A percentile compares a stretch with the other conserved stretches of the same genome.
Evolutionary conservation across 2,797 vertebrate genomes (phyloP).

Genomic region (Oreochromis grahami): DNA sequence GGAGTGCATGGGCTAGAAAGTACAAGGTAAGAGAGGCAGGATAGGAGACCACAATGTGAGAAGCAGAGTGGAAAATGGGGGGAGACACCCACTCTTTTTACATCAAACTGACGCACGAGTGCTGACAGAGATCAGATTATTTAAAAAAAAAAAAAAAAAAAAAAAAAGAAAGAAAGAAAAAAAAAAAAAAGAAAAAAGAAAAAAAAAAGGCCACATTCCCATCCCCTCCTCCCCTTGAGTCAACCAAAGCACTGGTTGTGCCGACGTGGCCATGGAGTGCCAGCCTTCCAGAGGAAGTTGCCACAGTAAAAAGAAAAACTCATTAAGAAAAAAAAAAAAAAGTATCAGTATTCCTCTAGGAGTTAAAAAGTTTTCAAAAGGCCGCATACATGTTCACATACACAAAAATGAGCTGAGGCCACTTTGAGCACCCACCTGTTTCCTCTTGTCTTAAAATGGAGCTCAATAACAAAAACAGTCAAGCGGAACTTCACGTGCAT

Average conservation of each 20-base stretch:
- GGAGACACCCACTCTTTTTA: conserved; percentile 81
- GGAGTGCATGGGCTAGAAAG: background rate
- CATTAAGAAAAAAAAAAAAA: background rate
- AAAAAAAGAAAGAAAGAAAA: background rate
- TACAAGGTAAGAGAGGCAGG: conserved; percentile 1
- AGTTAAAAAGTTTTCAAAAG: background rate
- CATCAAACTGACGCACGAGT: conserved; percentile 90
- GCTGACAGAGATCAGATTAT: conserved; percentile 74
- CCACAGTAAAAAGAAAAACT: conserved; percentile 33
- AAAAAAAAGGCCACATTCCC: conserved; percentile 35
- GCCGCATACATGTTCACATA: background rate
- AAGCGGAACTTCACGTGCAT: background rate
- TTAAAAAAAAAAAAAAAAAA: conserved; percentile 35
- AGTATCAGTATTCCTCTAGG: conserved; percentile 43
- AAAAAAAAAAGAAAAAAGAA: too few relatives aligned
- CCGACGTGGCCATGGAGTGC: conserved; percentile 75
- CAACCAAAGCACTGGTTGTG: conserved; percentile 55
- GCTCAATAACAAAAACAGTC: background rate
- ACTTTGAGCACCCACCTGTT: background rate
- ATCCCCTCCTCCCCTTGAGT: conserved; percentile 52
- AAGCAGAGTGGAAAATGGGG: conserved; percentile 15
- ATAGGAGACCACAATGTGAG: background rate
- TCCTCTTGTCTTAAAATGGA: conserved; percentile 6
- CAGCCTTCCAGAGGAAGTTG: conserved; percentile 73
- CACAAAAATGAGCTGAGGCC: background rate